Percentiles rank a stretch among this genome's conserved stretches.
These are phyloP conservation scores for Coelopa frigida DNA, from an alignment of 1,140 invertebrate species.

Conservation along the genomic window DNA sequence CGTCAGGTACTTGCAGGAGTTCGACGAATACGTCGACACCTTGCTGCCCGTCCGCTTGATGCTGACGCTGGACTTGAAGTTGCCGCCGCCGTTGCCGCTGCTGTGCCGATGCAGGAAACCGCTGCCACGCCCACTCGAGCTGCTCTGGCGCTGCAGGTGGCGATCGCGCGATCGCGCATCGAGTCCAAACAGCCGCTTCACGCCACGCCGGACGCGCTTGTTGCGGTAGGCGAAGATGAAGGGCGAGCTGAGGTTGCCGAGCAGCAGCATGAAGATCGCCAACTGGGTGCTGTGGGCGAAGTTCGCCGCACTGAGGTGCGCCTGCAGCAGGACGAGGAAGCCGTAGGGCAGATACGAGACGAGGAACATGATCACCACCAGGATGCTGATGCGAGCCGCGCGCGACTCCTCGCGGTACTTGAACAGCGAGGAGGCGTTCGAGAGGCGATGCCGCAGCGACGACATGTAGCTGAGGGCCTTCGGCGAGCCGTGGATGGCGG, in stretches of 20 bases:
- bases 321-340: slow-evolving; percentile 47
- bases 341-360: slow-evolving; percentile 65
- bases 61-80: slow-evolving; percentile 2
- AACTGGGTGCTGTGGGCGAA: slow-evolving; percentile 40
- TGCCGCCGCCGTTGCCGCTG: slow-evolving; percentile 19
- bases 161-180: slow-evolving; percentile 31
- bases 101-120: slow-evolving; percentile 13
- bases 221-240: slow-evolving; percentile 74
- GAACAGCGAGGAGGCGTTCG: slow-evolving; percentile 76
- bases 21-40: slow-evolving; percentile 34
- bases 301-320: slow-evolving; percentile 26
- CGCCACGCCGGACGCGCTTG: slow-evolving; percentile 64
- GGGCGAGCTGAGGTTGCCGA: slow-evolving; percentile 64
- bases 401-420: slow-evolving; percentile 73
- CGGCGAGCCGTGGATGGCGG: slow-evolving; percentile 38
- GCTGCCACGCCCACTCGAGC: slow-evolving; percentile 28
- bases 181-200: slow-evolving; percentile 54
- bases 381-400: slow-evolving; percentile 68
- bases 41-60: slow-evolving; percentile 37
- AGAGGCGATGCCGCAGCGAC: slow-evolving; percentile 65
- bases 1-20: slow-evolving; percentile 33
- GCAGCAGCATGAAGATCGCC: slow-evolving; percentile 57
- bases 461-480: slow-evolving; percentile 54
- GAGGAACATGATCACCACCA: slow-evolving; percentile 62
- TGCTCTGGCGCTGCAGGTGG: slow-evolving; percentile 28